These are phyloP conservation scores for Motacilla alba DNA, from an alignment of 2,113 vertebrate genomes.

Conservation along the genomic window DNA sequence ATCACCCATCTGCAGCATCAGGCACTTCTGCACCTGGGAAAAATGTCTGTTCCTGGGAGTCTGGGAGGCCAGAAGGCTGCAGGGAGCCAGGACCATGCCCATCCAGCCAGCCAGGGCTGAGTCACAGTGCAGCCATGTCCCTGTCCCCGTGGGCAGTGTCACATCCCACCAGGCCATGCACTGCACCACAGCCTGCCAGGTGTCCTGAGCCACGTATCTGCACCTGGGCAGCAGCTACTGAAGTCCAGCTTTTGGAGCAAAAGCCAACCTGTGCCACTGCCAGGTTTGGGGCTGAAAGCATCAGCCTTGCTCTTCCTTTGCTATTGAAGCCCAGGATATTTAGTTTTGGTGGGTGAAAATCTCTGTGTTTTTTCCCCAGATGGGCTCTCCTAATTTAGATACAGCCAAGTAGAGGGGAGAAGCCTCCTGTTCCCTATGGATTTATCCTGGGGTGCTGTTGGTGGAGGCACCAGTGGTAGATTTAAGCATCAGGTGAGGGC, in stretches of 20 bases:
- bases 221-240: neutral
- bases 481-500: neutral
- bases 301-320: neutral
- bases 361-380: neutral
- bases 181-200: neutral
- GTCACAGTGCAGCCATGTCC: fast-evolving
- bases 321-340: neutral
- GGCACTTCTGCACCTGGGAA: neutral
- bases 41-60: neutral
- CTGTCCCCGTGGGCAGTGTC: neutral
- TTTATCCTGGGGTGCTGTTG: neutral
- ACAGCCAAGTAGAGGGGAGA: neutral
- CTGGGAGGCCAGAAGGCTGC: neutral
- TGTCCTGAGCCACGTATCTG: neutral
- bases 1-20: neutral
- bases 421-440: fast-evolving
- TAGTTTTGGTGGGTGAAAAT: neutral
- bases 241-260: neutral
- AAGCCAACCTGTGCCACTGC: neutral
- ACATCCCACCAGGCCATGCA: fast-evolving
- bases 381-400: neutral
- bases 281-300: neutral
- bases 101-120: neutral
- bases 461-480: neutral
- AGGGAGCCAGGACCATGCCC: neutral